These are phyloP conservation scores for Saccopteryx leptura DNA, from an alignment of 2,113 vertebrate species.

Conservation along the genomic window DNA sequence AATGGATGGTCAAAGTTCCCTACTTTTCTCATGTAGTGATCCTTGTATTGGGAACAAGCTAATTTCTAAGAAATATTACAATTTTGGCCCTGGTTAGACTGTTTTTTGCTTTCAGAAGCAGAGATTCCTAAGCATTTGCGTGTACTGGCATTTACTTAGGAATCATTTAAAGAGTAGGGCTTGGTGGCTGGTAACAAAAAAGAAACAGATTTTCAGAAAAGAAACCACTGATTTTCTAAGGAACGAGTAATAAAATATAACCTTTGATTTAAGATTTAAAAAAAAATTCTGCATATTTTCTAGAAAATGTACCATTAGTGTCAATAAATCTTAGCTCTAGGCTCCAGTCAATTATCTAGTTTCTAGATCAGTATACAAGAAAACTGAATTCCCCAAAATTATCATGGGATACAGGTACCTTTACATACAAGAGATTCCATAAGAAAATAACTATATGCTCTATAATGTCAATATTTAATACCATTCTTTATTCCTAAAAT, in stretches of 20 bases:
- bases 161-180: neutral
- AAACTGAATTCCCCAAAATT: neutral
- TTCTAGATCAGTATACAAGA: neutral
- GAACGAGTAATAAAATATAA: neutral
- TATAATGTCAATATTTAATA: neutral
- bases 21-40: neutral
- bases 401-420: neutral
- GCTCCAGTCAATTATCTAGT: neutral
- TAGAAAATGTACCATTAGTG: neutral
- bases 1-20: neutral
- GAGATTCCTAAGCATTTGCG: neutral
- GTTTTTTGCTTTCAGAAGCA: neutral
- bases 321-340: conserved; percentile 36
- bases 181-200: neutral
- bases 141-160: neutral
- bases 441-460: conserved; percentile 16
- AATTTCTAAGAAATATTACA: conserved; percentile 29
- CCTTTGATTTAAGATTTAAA: conserved; percentile 20
- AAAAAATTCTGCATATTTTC: neutral
- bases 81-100: neutral
- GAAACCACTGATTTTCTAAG: neutral
- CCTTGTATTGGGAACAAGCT: neutral
- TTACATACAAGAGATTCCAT: neutral
- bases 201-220: conserved; percentile 17
- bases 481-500: conserved; percentile 30